Conservation (phyloP, 2,113 vertebrate species). For the Lophotis ruficrista region DNA sequence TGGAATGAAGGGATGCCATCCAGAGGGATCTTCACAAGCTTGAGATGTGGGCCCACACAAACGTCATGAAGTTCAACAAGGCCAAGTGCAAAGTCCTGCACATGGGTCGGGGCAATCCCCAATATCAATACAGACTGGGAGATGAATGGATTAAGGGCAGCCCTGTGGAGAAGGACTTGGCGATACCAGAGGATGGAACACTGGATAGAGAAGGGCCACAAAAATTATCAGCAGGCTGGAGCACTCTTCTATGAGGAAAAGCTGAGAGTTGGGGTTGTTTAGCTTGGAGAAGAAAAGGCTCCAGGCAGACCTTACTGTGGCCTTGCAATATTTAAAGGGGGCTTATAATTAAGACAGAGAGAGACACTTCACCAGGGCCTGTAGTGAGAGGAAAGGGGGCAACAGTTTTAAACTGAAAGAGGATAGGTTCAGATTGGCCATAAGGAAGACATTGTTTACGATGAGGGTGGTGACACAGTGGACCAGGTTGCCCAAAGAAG, state of each 20-base stretch:
- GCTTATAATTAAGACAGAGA: too few relatives aligned
- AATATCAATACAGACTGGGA: background rate
- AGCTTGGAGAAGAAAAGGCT: too few relatives aligned
- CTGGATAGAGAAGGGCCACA: background rate
- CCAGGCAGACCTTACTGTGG: too few relatives aligned
- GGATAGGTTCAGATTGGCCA: background rate
- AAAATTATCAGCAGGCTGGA: background rate
- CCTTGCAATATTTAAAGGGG: too few relatives aligned
- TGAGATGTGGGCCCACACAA: background rate
- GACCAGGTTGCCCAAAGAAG: background rate
- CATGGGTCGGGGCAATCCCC: background rate
- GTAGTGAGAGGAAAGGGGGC: background rate
- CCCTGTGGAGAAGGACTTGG: background rate
- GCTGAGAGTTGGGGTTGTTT: too few relatives aligned
- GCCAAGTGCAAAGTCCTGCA: background rate
- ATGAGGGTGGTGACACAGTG: background rate
- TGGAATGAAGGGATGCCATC: background rate
- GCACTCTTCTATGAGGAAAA: too few relatives aligned
- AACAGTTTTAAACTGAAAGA: background rate
- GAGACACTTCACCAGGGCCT: too few relatives aligned
- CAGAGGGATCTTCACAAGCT: too few relatives aligned
- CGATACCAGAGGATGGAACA: background rate
- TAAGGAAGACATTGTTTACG: background rate
- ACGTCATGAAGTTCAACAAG: background rate
- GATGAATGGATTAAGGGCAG: background rate